Percentiles rank a stretch among this genome's conserved stretches.
These are phyloP conservation scores for Meta bourneti DNA, from an alignment of 2,888 invertebrate genomes.

Conservation along the genomic window DNA sequence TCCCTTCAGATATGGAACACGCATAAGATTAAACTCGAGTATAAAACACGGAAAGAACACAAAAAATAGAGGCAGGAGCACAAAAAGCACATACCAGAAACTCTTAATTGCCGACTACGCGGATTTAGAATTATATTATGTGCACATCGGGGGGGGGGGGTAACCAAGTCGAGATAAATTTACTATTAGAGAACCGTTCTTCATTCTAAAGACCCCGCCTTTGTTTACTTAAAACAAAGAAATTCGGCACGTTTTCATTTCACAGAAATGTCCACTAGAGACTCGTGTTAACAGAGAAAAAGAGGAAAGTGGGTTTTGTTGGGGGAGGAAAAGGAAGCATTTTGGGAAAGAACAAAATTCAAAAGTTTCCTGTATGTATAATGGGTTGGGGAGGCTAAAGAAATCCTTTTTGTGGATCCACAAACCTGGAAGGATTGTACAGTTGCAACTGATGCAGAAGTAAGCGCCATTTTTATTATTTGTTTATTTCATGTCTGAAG, in stretches of 20 bases:
- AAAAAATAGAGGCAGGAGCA: background rate
- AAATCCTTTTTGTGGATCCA: conserved; percentile 42
- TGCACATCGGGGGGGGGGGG: no score
- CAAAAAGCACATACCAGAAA: background rate
- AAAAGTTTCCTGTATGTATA: conserved; percentile 44
- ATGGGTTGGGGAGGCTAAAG: conserved; percentile 41
- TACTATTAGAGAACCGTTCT: background rate
- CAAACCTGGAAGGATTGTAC: conserved; percentile 40
- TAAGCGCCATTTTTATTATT: conserved; percentile 53
- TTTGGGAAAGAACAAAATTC: conserved; percentile 12
- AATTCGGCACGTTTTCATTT: conserved; percentile 49
- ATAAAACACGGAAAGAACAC: background rate
- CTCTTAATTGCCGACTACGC: conserved; percentile 10
- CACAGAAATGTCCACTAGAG: conserved; percentile 10
- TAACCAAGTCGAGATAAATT: background rate
- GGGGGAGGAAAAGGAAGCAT: background rate
- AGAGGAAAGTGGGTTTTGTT: conserved; percentile 23
- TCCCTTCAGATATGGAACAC: background rate
- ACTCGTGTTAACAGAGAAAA: background rate
- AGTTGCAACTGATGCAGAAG: conserved; percentile 45
- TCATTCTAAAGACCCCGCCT: conserved; percentile 6
- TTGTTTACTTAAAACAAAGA: conserved; percentile 55
- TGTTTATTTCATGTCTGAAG: conserved; percentile 37
- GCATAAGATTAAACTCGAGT: background rate
- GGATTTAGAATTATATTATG: background rate